Percentiles rank a stretch among this genome's conserved stretches.
Evolutionary conservation across 2,113 vertebrate species (phyloP).

Genomic region (Lathamus discolor): DNA sequence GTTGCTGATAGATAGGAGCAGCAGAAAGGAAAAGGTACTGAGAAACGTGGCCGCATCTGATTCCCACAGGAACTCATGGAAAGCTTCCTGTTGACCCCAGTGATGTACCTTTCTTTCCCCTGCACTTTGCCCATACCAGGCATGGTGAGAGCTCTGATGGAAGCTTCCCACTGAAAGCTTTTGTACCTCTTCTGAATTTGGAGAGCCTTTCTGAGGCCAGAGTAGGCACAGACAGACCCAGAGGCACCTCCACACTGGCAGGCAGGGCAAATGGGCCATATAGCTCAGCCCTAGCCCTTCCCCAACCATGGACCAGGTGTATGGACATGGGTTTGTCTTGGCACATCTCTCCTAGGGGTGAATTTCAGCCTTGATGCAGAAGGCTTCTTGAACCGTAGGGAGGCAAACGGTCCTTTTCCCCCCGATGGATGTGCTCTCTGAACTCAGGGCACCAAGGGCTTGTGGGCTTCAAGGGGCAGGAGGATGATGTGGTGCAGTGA

Average conservation of each 20-base stretch:
- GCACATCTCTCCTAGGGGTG: not conserved
- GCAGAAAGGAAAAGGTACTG: not conserved
- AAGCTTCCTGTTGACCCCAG: not conserved
- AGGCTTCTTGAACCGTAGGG: not conserved
- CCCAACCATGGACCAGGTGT: rapidly evolving
- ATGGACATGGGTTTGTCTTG: not conserved
- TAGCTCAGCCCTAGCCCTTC: not conserved
- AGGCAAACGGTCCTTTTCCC: not conserved
- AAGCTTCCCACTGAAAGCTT: not conserved
- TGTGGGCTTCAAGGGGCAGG: rapidly evolving
- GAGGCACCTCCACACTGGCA: not conserved
- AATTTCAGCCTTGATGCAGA: not conserved
- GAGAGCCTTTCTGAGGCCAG: not conserved
- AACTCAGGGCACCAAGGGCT: not conserved
- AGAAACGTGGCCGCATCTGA: not conserved
- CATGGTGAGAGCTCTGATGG: not conserved
- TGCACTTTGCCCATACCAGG: not conserved
- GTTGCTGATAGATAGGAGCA: not conserved
- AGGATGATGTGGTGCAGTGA: not conserved
- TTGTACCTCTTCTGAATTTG: not conserved
- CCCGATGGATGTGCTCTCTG: not conserved
- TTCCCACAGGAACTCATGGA: not conserved
- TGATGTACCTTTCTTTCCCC: not conserved
- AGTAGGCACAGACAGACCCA: not conserved
- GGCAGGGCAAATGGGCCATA: not conserved